Evolutionary conservation across 1,140 invertebrate genomes (phyloP), one percentile per base, ranked within the genome.

Genomic region (Ceratoteleas bidentatus): DNA sequence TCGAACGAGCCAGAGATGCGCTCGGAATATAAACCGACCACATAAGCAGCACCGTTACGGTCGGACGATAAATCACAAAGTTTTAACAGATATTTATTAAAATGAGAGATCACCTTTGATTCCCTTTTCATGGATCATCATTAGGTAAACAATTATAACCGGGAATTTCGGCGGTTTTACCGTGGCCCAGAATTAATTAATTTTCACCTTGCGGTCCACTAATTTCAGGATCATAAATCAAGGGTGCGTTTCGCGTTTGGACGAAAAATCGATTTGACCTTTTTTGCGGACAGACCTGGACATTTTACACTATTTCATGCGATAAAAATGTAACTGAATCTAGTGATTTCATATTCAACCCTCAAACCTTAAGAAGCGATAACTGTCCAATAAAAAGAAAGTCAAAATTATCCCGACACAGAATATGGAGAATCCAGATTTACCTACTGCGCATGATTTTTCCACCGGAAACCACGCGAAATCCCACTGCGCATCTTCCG

Each of bases 31-130:
- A 16, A 32, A 15, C 45, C 6, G 24, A n/a, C 36, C 66, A 43
- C 15, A 74, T 74, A 47, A 62, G 32, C 56, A 56, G 57, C 77
- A 80, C 77, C 77, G 77, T 80, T 80, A 80, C 76, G 49, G 58
- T 50, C 56, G 16, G 57, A 62, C 49, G 33, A 74, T 74, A 74
- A 74, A 80, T 80, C 77, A 80, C 36, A 43, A 43, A 73, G 38
- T 74, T 74, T 80, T 74, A 80, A 80, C 64, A 80, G 77, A 80
- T 74, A 80, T 80, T 80, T 80, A 80, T 74, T 69, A 80, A 80
- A 80, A 80, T 79, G 60, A 72, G 66, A 58, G 68, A 60, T 72
- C 75, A 72, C 43, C 61, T 78, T 78, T 66, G 8, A 53, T 50
- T 52, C 57, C 64, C 57, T 58, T 65, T 61, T 50, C 3, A 61